Evolutionary conservation across 2,888 invertebrate species (phyloP), one percentile per base, ranked within the genome.

Genomic region (Cynaeus angustus): DNA sequence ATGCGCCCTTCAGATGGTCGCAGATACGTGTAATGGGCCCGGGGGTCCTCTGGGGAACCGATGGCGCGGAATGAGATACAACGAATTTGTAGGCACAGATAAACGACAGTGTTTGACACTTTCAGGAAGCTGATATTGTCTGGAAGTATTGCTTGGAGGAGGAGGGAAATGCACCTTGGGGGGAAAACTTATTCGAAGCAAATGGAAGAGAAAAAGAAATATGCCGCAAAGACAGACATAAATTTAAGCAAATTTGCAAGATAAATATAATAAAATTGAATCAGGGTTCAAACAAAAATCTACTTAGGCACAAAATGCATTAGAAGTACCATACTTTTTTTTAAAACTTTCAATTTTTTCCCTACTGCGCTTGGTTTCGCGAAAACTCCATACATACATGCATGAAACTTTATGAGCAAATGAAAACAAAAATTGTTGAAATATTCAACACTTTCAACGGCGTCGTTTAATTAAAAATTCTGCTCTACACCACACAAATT

Each of bases 381-480:
- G 21, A 21, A 21, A 21, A n/a, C 28, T 28, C 28, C 28, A 28
- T 4, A 28, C 5, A 5, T 28, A 28, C 7, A 33, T 33, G 21
- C 21, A 33, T 33, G 33, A 33, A 6, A 1, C 33, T 33, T n/a
- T n/a, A 33, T n/a, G 33, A 33, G 33, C 43, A 43, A 46, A 46
- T 16, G 16, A 14, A 46, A 46, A 3, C n/a, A 5, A 16, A 46
- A 46, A 46, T 12, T 46, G 46, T n/a, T 46, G 13, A 16, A 46
- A 46, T 46, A 55, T 55, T 55, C 37, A 55, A 12, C 21, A 1
- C 46, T 46, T 46, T 46, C 46, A 8, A 9, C 46, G n/a, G 37
- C 30, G 9, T 10, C 56, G 14, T 56, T 41, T 37, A 59, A 59
- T 59, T 59, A 59, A 59, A 59, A 59, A 59, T 59, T 46, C 59